Evolutionary conservation across 2,888 invertebrate species (phyloP).

Genomic region (Lasius fuliginosus): DNA sequence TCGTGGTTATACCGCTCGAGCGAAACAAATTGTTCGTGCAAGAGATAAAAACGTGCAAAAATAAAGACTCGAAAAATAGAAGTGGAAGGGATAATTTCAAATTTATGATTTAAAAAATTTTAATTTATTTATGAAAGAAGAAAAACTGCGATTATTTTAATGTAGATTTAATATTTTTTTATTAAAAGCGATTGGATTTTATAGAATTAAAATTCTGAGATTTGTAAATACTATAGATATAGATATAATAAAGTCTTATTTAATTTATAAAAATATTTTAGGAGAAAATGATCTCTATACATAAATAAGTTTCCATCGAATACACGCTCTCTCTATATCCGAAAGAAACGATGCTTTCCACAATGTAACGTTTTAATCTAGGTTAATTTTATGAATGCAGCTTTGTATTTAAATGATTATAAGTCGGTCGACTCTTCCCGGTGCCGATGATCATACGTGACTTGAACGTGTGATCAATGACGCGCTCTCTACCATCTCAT

Average conservation of each 20-base stretch:
- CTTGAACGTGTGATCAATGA: slow-evolving; percentile 26
- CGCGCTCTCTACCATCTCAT: slow-evolving; percentile 12
- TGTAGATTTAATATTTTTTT: not conserved
- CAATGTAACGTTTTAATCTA: not conserved
- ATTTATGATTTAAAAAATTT: slow-evolving; percentile 5
- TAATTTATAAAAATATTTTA: slow-evolving; percentile 2
- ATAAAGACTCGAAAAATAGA: too few relatives aligned
- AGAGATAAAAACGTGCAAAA: too few relatives aligned
- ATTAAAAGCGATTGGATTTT: not conserved
- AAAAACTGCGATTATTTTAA: not conserved
- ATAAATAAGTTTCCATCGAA: not conserved
- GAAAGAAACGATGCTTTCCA: slow-evolving; percentile 2
- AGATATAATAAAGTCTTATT: not conserved
- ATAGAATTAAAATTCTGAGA: not conserved
- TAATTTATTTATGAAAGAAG: not conserved
- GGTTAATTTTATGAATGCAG: slow-evolving; percentile 2
- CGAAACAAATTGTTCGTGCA: too few relatives aligned
- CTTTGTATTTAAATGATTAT: slow-evolving; percentile 43
- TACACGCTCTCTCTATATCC: not conserved
- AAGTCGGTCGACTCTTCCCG: slow-evolving; percentile 32
- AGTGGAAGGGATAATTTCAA: not conserved
- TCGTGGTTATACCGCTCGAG: too few relatives aligned
- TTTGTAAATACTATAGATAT: slow-evolving; percentile 13
- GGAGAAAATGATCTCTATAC: not conserved
- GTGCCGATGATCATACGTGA: slow-evolving; percentile 9